Evolutionary conservation across 2,888 invertebrate species (phyloP).

Genomic region (Onthophagus sagittarius): DNA sequence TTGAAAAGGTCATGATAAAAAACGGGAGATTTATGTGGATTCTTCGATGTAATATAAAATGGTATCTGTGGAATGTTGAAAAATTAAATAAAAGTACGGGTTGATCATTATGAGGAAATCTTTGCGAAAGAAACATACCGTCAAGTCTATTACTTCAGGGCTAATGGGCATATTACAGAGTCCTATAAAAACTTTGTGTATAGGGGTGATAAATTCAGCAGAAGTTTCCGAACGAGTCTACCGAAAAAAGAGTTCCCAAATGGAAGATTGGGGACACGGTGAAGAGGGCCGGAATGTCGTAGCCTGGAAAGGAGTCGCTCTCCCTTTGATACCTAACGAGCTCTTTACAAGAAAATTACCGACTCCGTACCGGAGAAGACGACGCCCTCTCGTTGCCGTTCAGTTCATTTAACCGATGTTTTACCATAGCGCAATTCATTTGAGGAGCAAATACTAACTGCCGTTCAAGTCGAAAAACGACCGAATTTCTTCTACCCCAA

Average conservation of each 20-base stretch:
- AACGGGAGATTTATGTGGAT: not conserved
- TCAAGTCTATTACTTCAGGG: not conserved
- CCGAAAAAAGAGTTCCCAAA: not conserved
- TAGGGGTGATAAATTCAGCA: not conserved
- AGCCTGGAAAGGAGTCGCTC: not conserved
- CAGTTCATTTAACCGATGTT: not conserved
- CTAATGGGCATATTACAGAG: not conserved
- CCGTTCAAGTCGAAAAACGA: not conserved
- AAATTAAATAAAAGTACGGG: too few species aligned
- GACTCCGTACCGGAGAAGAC: not conserved
- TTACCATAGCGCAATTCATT: not conserved
- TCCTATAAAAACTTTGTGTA: not conserved
- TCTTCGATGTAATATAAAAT: not conserved
- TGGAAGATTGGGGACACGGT: not conserved
- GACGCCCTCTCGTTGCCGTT: not conserved
- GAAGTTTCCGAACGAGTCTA: not conserved
- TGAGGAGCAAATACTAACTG: not conserved
- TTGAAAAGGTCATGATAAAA: not conserved
- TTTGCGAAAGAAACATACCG: not conserved
- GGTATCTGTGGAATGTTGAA: too few species aligned
- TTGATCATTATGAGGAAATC: not conserved
- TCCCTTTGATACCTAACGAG: not conserved
- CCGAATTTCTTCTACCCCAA: not conserved
- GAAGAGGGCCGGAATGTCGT: not conserved
- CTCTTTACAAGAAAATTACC: not conserved